Evolutionary conservation across 2,888 invertebrate species (phyloP).

Genomic region (Brachyptera risi): DNA sequence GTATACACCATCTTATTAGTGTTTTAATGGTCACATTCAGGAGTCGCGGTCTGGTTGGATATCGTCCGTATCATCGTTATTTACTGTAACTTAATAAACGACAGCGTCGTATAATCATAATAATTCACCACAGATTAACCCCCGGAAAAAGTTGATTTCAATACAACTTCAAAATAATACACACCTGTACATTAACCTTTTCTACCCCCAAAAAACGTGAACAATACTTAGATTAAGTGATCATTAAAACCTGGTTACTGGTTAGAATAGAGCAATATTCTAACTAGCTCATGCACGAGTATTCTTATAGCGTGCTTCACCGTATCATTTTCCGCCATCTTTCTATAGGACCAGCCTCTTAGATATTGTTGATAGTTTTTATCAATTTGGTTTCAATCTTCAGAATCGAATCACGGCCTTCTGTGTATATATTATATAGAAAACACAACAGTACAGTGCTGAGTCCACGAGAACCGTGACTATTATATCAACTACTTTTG

Average conservation of each 20-base stretch:
- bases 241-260: not conserved
- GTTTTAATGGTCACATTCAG: too few relatives aligned
- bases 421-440: not conserved
- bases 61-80: too few relatives aligned
- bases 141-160: not conserved
- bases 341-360: not conserved
- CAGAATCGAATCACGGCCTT: not conserved
- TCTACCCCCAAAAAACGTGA: not conserved
- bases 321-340: too few relatives aligned
- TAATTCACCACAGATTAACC: not conserved
- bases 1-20: too few relatives aligned
- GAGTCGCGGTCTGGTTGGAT: too few relatives aligned
- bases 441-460: not conserved
- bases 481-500: too few relatives aligned
- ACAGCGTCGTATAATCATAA: not conserved
- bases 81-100: slow-evolving; percentile 2
- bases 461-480: too few relatives aligned
- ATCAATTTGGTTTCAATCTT: too few relatives aligned
- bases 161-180: not conserved
- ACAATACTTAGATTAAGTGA: not conserved
- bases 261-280: not conserved
- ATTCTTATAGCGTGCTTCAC: not conserved
- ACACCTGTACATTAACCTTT: not conserved
- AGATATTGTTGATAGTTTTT: not conserved
- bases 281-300: not conserved